These are phyloP conservation scores for Acronicta leporina DNA, from an alignment of 2,888 invertebrate species.

Conservation along the genomic window DNA sequence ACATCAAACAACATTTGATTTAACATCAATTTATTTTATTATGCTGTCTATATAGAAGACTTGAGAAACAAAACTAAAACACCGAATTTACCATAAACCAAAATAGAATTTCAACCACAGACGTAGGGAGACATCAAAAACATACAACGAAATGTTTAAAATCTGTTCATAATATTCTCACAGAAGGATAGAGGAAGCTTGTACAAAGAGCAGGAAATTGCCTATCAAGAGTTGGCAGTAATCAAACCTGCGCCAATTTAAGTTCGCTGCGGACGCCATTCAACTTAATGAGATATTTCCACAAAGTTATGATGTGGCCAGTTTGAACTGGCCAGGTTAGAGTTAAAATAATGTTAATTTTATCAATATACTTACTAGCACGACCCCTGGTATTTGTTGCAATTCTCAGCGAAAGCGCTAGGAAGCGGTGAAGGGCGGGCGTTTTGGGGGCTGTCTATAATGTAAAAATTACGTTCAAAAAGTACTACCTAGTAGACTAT, in stretches of 20 bases:
- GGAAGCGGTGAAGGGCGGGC: no score
- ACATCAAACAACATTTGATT: no score
- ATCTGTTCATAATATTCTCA: conserved; percentile 75
- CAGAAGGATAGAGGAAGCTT: conserved; percentile 73
- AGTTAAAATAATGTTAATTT: not conserved
- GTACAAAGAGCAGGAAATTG: conserved; percentile 87
- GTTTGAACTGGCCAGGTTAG: conserved; percentile 27
- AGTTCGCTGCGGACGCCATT: conserved; percentile 77
- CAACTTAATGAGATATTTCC: conserved; percentile 81
- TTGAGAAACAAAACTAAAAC: conserved; percentile 4
- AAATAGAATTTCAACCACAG: conserved; percentile 46
- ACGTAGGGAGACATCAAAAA: conserved; percentile 67
- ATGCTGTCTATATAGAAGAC: no score
- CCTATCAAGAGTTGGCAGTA: conserved; percentile 82
- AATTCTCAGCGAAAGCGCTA: no score
- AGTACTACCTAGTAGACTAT: no score
- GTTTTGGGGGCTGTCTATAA: no score
- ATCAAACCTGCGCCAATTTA: conserved; percentile 80
- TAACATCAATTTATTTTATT: no score
- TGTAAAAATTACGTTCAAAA: no score
- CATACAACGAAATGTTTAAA: conserved; percentile 72
- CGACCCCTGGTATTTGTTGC: no score
- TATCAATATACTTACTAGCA: no score
- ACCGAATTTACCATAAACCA: conserved; percentile 21
- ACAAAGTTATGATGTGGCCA: conserved; percentile 50